phyloP scores from a whole-genome alignment of 2,113 vertebrate species.

The Hemiscyllium ocellatum region DNA sequence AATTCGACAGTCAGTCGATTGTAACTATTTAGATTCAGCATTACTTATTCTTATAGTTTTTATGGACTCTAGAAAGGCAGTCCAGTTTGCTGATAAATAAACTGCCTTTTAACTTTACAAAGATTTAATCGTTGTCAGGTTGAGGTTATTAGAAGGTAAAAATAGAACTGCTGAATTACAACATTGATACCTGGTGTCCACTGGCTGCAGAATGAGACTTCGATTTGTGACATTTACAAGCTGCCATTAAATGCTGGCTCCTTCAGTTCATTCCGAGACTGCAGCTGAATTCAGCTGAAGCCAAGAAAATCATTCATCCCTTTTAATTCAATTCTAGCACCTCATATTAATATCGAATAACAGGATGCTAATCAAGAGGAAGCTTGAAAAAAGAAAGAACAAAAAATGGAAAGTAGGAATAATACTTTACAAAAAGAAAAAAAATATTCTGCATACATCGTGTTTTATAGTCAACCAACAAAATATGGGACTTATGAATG shows the following conservation, averaged over 20 bases:
- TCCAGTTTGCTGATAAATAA: slow-evolving; percentile 23
- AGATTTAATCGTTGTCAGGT: slow-evolving; percentile 1
- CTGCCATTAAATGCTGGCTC: slow-evolving; percentile 5
- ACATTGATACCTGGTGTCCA: neutral
- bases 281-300: slow-evolving; percentile 10
- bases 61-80: neutral
- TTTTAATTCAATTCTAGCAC: slow-evolving; percentile 9
- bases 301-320: neutral
- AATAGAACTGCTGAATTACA: slow-evolving; percentile 6
- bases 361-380: neutral
- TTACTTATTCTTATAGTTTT: slow-evolving; percentile 7
- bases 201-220: neutral
- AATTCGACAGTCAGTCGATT: neutral
- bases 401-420: neutral
- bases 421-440: neutral
- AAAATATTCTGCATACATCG: neutral
- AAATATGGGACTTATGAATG: neutral
- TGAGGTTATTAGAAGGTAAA: slow-evolving; percentile 13
- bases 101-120: neutral
- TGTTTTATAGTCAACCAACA: neutral
- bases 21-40: slow-evolving; percentile 1
- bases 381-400: neutral
- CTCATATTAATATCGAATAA: neutral
- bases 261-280: neutral
- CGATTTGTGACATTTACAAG: slow-evolving; percentile 14